These are phyloP conservation scores for Chesias legatella DNA, from an alignment of 2,888 invertebrate species.

Conservation along the genomic window DNA sequence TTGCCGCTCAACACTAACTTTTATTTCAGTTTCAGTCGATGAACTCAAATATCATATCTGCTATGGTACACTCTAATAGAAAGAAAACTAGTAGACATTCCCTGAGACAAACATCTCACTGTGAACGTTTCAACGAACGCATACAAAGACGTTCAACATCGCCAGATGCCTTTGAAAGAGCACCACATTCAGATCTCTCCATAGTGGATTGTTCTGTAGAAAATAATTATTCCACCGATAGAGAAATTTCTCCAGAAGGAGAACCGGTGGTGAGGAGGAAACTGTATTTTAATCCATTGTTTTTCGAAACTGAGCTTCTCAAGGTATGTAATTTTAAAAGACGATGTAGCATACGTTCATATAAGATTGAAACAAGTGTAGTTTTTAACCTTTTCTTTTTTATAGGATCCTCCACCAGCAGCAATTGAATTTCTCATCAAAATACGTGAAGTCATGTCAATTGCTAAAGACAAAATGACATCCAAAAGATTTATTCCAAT, in stretches of 20 bases:
- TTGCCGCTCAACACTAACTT: background rate
- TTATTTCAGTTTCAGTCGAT: constrained; percentile 58
- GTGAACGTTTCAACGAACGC: constrained; percentile 54
- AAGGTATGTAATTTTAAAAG: constrained; percentile 76
- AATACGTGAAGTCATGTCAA: constrained; percentile 93
- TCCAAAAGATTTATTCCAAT: constrained; percentile 89
- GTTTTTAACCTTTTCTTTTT: constrained; percentile 27
- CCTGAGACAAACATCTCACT: constrained; percentile 45
- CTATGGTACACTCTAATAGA: constrained; percentile 65
- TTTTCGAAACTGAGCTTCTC: constrained; percentile 92
- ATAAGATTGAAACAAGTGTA: no score
- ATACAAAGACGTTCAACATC: constrained; percentile 63
- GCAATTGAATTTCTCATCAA: constrained; percentile 93
- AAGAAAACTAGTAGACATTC: constrained; percentile 61
- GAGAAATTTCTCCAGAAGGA: constrained; percentile 52
- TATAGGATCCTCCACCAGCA: constrained; percentile 92
- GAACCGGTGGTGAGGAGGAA: constrained; percentile 83
- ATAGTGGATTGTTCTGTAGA: constrained; percentile 68
- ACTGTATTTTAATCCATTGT: constrained; percentile 93
- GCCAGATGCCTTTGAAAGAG: constrained; percentile 66
- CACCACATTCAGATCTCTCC: constrained; percentile 71
- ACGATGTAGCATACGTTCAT: no score
- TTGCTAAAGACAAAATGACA: constrained; percentile 93
- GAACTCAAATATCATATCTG: constrained; percentile 62
- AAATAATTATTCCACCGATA: constrained; percentile 39